phyloP scores from a whole-genome alignment of 2,888 invertebrate genomes.

The Bugulina stolonifera region DNA sequence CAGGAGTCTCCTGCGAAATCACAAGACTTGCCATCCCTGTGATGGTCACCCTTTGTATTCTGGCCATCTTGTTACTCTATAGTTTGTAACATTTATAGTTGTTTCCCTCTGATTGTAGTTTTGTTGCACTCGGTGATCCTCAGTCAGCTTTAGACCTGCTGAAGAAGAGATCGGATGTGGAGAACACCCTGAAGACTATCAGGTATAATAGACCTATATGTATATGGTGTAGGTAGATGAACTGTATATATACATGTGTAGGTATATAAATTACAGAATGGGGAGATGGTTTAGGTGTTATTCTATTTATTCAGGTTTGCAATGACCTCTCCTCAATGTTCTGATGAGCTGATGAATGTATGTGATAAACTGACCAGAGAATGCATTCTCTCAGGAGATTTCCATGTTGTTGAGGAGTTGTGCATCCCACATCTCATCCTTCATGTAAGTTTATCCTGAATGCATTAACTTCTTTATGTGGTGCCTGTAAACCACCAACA shows the following conservation, averaged over 20 bases:
- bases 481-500: too few relatives aligned
- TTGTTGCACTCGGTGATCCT: neutral
- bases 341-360: neutral
- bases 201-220: too few relatives aligned
- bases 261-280: too few relatives aligned
- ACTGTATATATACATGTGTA: too few relatives aligned
- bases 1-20: too few relatives aligned
- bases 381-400: slow-evolving; percentile 14
- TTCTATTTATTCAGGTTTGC: slow-evolving; percentile 59
- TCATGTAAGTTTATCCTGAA: slow-evolving; percentile 20
- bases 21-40: neutral
- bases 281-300: neutral
- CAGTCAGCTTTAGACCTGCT: neutral
- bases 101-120: neutral
- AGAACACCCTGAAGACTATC: neutral
- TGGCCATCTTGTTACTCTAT: too few relatives aligned
- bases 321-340: slow-evolving; percentile 57
- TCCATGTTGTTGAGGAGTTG: neutral
- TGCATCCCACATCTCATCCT: neutral
- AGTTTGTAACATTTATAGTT: too few relatives aligned
- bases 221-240: too few relatives aligned
- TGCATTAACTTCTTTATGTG: too few relatives aligned
- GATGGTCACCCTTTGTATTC: neutral
- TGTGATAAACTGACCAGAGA: slow-evolving; percentile 1
- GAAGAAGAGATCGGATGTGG: neutral